A percentile compares a stretch with the other conserved stretches of the same genome.
phyloP scores from a whole-genome alignment of 2,797 vertebrate species.

The Toxotes lorentzi region DNA sequence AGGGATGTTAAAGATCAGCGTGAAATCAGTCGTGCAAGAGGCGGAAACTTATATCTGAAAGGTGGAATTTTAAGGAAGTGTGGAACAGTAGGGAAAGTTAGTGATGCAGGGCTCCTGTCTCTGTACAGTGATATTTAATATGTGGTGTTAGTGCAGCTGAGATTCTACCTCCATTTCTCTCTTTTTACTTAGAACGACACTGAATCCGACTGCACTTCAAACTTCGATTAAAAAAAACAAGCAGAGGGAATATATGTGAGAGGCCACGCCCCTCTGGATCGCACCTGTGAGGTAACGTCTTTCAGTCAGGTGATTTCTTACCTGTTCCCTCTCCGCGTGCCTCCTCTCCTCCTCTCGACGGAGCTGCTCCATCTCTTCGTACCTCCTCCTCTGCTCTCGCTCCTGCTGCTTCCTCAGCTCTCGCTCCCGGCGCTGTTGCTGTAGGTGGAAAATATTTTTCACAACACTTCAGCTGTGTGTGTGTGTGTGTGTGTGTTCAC shows the following conservation, averaged over 20 bases:
- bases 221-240: too few relatives aligned
- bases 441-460: constrained; percentile 21
- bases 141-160: not conserved
- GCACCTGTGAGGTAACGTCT: not conserved
- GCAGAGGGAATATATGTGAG: not conserved
- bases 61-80: not conserved
- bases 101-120: not conserved
- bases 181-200: too few relatives aligned
- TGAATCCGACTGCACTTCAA: not conserved
- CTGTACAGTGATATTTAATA: too few relatives aligned
- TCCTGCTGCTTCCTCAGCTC: constrained; percentile 98
- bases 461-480: constrained; percentile 11
- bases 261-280: constrained; percentile 8
- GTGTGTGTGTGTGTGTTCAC: constrained; percentile 13
- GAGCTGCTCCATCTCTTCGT: constrained; percentile 94
- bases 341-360: constrained; percentile 96
- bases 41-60: constrained; percentile 16
- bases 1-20: constrained; percentile 24
- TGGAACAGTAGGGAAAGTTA: not conserved
- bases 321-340: constrained; percentile 96
- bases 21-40: constrained; percentile 35
- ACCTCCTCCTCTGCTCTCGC: constrained; percentile 93
- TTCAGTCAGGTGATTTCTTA: constrained; percentile 58
- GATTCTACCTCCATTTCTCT: not conserved
- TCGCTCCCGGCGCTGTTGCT: constrained; percentile 97